Conservation (phyloP, 2,888 invertebrate species). For the Sclerodermus sp. region DNA sequence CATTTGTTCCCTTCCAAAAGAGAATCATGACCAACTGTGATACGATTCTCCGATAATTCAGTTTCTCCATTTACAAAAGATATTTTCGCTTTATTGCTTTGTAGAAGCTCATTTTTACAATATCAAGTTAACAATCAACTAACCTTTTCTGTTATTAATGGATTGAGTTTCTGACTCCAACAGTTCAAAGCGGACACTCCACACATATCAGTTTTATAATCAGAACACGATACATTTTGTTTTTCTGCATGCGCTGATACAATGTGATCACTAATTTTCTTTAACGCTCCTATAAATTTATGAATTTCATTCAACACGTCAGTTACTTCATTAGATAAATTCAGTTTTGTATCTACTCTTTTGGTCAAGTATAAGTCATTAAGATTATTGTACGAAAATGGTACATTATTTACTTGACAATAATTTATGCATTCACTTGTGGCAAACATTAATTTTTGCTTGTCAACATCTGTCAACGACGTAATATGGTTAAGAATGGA, state of each 20-base stretch:
- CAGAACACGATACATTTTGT: constrained; percentile 12
- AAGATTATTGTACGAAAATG: constrained; percentile 11
- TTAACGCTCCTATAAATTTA: constrained; percentile 21
- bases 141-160: constrained; percentile 10
- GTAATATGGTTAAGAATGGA: constrained; percentile 7
- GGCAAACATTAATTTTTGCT: constrained; percentile 9
- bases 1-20: constrained; percentile 1
- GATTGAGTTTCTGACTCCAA: constrained; percentile 10
- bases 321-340: constrained; percentile 6
- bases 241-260: constrained; percentile 20
- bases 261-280: constrained; percentile 24
- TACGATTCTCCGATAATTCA: background rate
- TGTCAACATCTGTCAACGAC: constrained; percentile 12
- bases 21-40: background rate
- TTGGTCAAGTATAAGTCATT: constrained; percentile 12
- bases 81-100: constrained; percentile 9
- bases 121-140: constrained; percentile 13
- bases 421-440: constrained; percentile 10
- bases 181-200: constrained; percentile 21
- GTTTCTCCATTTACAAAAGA: background rate
- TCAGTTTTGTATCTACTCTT: constrained; percentile 10
- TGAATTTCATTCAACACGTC: constrained; percentile 20
- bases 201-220: constrained; percentile 17
- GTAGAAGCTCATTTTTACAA: constrained; percentile 6
- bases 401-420: constrained; percentile 14